Conservation (phyloP, 2,888 invertebrate genomes). For the Nomada fucata region DNA sequence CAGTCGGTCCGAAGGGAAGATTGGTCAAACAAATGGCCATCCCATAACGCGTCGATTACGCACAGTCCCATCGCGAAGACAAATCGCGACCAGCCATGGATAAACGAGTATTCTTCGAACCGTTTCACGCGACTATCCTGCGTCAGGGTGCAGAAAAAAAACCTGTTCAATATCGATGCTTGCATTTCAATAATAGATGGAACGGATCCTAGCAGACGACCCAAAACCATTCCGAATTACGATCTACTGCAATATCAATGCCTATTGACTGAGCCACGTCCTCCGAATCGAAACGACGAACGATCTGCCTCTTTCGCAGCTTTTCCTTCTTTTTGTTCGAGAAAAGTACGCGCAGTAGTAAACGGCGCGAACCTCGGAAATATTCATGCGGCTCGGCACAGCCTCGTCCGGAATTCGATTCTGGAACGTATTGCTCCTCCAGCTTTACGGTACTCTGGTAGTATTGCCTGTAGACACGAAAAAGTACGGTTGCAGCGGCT, state of each 20-base stretch:
- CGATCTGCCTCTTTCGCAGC: neutral
- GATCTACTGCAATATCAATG: slow-evolving; percentile 38
- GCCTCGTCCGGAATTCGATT: slow-evolving; percentile 63
- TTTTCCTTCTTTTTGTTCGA: neutral
- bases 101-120: neutral
- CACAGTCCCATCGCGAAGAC: neutral
- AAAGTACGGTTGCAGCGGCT: slow-evolving; percentile 51
- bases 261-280: slow-evolving; percentile 25
- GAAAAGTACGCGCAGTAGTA: neutral
- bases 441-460: slow-evolving; percentile 57
- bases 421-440: slow-evolving; percentile 50
- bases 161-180: slow-evolving; percentile 15
- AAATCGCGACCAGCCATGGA: neutral
- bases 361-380: slow-evolving; percentile 27
- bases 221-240: slow-evolving; percentile 49
- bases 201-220: slow-evolving; percentile 53
- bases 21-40: neutral
- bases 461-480: slow-evolving; percentile 55
- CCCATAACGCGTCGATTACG: neutral
- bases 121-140: neutral
- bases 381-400: slow-evolving; percentile 55
- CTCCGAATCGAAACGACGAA: slow-evolving; percentile 9
- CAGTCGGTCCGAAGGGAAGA: neutral
- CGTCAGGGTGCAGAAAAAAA: neutral
- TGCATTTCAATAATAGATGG: slow-evolving; percentile 59